These are phyloP conservation scores for Tachina grossa DNA, from an alignment of 2,888 invertebrate genomes.

Conservation along the genomic window DNA sequence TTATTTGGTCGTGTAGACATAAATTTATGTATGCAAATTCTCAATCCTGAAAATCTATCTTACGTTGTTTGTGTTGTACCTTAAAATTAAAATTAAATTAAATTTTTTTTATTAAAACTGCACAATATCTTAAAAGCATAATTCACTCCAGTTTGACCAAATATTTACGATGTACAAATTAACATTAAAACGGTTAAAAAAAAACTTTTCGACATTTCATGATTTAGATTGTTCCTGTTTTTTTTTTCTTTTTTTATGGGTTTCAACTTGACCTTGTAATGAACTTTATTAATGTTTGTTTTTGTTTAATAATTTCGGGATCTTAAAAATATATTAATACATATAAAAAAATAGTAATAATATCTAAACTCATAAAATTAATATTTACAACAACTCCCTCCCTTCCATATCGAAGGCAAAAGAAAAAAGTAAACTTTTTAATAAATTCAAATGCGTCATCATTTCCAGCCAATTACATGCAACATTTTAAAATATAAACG, in stretches of 20 bases:
- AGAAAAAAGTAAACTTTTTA: background rate
- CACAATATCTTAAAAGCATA: no score
- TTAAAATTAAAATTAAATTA: no score
- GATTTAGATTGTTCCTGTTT: conserved; percentile 15
- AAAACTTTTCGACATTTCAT: background rate
- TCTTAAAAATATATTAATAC: conserved; percentile 11
- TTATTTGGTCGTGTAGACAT: no score
- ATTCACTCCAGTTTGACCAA: no score
- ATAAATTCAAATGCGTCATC: conserved; percentile 55
- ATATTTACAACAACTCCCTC: conserved; percentile 27
- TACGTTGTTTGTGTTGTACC: no score
- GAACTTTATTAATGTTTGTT: conserved; percentile 34
- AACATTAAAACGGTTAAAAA: no score
- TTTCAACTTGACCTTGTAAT: conserved; percentile 63
- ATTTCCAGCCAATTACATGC: conserved; percentile 51
- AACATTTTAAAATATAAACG: conserved; percentile 50
- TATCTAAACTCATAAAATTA: conserved; percentile 26
- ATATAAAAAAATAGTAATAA: background rate
- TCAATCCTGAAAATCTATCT: no score
- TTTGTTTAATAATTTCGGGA: background rate
- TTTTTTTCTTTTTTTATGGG: conserved; percentile 25
- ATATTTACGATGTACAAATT: no score
- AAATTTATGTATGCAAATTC: no score
- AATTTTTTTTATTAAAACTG: no score
- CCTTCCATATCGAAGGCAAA: background rate